phyloP scores from a whole-genome alignment of 2,888 invertebrate species.

The Colletes collaris region DNA sequence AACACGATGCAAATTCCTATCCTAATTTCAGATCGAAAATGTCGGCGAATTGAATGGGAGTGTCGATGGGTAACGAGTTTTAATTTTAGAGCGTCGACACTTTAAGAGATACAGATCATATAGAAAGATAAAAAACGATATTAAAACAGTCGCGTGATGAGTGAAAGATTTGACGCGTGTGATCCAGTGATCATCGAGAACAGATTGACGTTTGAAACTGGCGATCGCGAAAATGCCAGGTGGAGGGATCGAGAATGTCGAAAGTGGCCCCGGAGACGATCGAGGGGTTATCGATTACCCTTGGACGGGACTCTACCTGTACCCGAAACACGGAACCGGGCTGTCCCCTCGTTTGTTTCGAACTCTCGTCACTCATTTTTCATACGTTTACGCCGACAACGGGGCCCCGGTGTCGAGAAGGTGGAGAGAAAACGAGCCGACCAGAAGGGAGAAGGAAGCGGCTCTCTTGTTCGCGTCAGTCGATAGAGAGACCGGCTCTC shows the following conservation, averaged over 20 bases:
- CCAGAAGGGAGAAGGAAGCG: constrained; percentile 43
- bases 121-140: too few relatives aligned
- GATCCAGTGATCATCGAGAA: too few relatives aligned
- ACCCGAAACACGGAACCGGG: constrained; percentile 63
- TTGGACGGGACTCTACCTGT: constrained; percentile 55
- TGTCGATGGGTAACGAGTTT: too few relatives aligned
- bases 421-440: background rate
- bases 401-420: constrained; percentile 43
- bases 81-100: too few relatives aligned
- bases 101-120: too few relatives aligned
- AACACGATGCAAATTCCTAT: too few relatives aligned
- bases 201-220: too few relatives aligned
- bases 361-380: constrained; percentile 80
- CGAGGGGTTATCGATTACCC: constrained; percentile 61
- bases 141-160: too few relatives aligned
- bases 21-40: too few relatives aligned
- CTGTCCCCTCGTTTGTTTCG: constrained; percentile 76
- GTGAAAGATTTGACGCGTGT: too few relatives aligned
- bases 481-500: constrained; percentile 67
- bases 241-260: background rate
- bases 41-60: too few relatives aligned
- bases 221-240: too few relatives aligned
- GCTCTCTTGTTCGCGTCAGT: constrained; percentile 60
- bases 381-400: constrained; percentile 70
- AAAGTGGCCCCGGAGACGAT: constrained; percentile 33